Conservation (phyloP, 1,140 invertebrate genomes). For the Drosophila malerkotliana region DNA sequence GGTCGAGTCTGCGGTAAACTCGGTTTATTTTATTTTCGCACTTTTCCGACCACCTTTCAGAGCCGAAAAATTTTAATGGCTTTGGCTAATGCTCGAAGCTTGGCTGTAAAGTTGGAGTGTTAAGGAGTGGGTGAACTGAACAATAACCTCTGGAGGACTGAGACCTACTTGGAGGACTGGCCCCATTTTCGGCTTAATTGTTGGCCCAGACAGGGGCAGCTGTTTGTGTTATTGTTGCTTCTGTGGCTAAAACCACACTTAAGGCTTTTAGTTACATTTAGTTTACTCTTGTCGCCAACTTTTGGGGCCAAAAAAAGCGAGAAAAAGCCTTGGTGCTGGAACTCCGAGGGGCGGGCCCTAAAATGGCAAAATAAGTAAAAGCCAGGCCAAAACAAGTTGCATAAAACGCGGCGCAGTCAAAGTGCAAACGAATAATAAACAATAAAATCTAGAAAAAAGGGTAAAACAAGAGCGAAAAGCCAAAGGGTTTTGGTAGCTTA, state of each 20-base stretch:
- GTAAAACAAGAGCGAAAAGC: slow-evolving; percentile 2
- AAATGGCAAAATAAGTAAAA: slow-evolving; percentile 19
- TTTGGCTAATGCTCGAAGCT: not conserved
- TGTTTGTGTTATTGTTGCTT: slow-evolving; percentile 48
- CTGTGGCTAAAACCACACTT: slow-evolving; percentile 64
- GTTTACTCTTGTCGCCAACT: slow-evolving; percentile 50
- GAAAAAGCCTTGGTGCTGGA: slow-evolving; percentile 21
- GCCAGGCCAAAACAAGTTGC: slow-evolving; percentile 37
- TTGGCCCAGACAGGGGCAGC: slow-evolving; percentile 20
- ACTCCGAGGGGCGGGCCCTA: slow-evolving; percentile 13
- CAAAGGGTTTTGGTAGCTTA: not conserved
- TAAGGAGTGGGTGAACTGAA: not conserved
- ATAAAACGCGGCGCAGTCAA: slow-evolving; percentile 32
- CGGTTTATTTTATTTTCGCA: slow-evolving; percentile 18
- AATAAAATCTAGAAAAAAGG: slow-evolving; percentile 7
- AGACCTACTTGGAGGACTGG: slow-evolving; percentile 14
- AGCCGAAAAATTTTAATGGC: slow-evolving; percentile 9
- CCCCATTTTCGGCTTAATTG: slow-evolving; percentile 50
- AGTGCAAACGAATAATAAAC: slow-evolving; percentile 49
- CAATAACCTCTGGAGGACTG: slow-evolving; percentile 18
- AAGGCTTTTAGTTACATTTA: slow-evolving; percentile 71
- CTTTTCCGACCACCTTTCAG: slow-evolving; percentile 22
- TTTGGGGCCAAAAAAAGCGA: slow-evolving; percentile 1
- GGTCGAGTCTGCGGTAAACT: slow-evolving; percentile 5
- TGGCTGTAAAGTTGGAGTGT: not conserved